phyloP scores from a whole-genome alignment of 2,113 vertebrate species.

The Oreochromis tanganicae region DNA sequence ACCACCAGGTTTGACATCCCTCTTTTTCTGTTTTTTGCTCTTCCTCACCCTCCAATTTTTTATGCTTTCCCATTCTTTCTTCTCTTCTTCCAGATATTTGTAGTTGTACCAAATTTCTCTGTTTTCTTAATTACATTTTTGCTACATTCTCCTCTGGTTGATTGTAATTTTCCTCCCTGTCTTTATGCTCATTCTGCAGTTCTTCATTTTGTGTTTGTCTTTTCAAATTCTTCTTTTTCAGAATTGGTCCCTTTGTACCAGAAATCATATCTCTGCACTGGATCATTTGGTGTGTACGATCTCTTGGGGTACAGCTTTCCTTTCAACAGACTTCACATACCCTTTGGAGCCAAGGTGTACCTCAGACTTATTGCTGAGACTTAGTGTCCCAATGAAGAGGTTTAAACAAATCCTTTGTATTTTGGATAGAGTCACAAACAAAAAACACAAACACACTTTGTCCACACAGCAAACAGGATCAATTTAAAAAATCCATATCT shows the following conservation, averaged over 20 bases:
- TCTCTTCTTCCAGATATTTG: not conserved
- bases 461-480: not conserved
- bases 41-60: not conserved
- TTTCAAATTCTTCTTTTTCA: not conserved
- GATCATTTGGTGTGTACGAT: not conserved
- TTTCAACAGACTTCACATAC: not conserved
- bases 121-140: accelerated
- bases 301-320: not conserved
- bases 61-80: not conserved
- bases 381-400: accelerated
- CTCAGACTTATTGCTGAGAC: not conserved
- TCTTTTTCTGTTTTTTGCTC: not conserved
- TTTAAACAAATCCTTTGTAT: not conserved
- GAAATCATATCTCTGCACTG: not conserved
- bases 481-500: not conserved
- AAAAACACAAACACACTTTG: not conserved
- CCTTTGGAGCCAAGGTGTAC: not conserved
- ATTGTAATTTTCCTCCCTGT: not conserved
- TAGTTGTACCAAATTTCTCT: not conserved
- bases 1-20: not conserved
- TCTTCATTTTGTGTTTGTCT: not conserved
- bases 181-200: not conserved
- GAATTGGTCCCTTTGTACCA: not conserved
- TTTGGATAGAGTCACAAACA: not conserved
- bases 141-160: not conserved